Conservation (phyloP, 2,113 vertebrate species). For the Platycercus adscitus region DNA sequence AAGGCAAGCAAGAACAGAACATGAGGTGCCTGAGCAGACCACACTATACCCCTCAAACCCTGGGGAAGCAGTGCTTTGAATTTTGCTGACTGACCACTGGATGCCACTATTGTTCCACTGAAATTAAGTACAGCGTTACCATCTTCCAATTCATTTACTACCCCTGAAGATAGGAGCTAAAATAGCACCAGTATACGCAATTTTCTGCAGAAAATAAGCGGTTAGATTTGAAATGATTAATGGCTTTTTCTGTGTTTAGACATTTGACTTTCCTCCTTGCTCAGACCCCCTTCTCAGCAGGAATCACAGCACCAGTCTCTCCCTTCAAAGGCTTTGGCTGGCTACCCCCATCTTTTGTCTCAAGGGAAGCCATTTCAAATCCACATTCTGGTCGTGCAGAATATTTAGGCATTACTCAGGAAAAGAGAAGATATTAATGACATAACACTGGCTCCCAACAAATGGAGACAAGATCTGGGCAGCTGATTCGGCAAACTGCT, state of each 20-base stretch:
- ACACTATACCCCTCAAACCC: neutral
- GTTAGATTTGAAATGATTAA: neutral
- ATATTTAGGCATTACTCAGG: neutral
- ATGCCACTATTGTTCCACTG: constrained; percentile 63
- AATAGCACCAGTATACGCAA: rapidly evolving
- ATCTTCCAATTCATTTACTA: neutral
- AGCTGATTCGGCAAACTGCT: neutral
- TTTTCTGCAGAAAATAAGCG: neutral
- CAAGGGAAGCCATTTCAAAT: neutral
- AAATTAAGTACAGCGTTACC: neutral
- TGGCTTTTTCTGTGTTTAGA: neutral
- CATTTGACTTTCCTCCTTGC: neutral
- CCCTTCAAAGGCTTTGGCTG: neutral
- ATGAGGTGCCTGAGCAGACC: neutral
- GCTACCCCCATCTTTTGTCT: neutral
- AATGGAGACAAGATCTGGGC: neutral
- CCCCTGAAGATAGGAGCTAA: neutral
- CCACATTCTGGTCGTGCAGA: neutral
- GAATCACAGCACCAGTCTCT: neutral
- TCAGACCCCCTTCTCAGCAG: neutral
- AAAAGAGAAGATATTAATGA: neutral
- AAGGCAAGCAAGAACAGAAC: neutral
- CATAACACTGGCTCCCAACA: neutral
- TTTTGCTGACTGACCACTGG: constrained; percentile 56
- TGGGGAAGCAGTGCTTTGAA: neutral